Percentiles rank a stretch among this genome's conserved stretches.
phyloP scores from a whole-genome alignment of 2,888 invertebrate genomes.

The Drosophila bunnanda region DNA sequence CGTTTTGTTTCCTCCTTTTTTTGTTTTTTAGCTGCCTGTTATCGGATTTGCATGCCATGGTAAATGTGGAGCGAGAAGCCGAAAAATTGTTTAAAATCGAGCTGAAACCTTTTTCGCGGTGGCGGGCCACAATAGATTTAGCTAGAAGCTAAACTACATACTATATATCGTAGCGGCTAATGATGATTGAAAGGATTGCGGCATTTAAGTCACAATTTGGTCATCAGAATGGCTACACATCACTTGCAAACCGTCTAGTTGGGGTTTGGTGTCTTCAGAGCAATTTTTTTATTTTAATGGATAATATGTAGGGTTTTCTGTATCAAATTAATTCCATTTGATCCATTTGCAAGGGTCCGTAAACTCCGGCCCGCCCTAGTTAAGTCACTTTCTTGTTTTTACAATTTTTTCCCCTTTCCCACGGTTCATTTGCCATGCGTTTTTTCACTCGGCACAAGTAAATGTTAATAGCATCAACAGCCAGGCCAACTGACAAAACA shows the following conservation, averaged over 20 bases:
- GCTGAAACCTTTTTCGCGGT: conserved; percentile 34
- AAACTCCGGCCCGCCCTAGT: background rate
- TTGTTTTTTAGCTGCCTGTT: conserved; percentile 59
- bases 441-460: conserved; percentile 30
- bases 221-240: background rate
- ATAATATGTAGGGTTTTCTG: background rate
- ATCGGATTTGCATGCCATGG: conserved; percentile 66
- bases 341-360: too few species aligned
- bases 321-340: background rate
- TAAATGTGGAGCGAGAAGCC: conserved; percentile 44
- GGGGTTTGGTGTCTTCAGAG: too few species aligned
- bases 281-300: too few species aligned
- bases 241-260: background rate
- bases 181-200: conserved; percentile 36
- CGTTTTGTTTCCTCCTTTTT: conserved; percentile 3
- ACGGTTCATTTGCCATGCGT: conserved; percentile 31
- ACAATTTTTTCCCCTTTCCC: conserved; percentile 2
- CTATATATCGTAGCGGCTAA: conserved; percentile 8
- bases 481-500: conserved; percentile 31
- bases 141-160: background rate
- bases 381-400: background rate
- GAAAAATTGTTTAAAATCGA: conserved; percentile 68
- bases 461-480: conserved; percentile 36
- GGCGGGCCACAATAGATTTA: conserved; percentile 16
- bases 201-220: conserved; percentile 8